Base-by-base conservation (phyloP, 2,797 vertebrate species). In the Mallotus villosus region DNA sequence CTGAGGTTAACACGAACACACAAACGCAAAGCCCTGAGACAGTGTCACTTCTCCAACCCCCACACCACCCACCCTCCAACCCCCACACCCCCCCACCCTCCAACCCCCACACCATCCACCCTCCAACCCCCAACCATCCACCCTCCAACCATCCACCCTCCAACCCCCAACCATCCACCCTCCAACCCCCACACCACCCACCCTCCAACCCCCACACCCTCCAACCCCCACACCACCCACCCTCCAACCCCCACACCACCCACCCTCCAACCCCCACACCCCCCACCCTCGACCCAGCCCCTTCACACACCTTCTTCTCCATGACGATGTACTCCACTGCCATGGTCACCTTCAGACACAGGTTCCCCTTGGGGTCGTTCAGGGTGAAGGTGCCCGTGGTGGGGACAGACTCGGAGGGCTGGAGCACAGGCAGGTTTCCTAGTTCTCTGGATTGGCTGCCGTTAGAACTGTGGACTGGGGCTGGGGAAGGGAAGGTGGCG, bases 311-410 rank as follows among this genome's bases (percentile, higher is more conserved):
- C 88, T 91, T 88, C 7, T 87, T 83, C 41, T 83, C 81, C 0
- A 9, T 79, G 68, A 92, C 46, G 0, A 91, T 78, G 77, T 74
- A 93, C 77, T 87, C 84, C 6, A 74, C 88, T 67, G 90, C 93
- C 79, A 91, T 68, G 3, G 58, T 73, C 14, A 77, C 82, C 83
- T 78, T 90, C 61, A 91, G 76, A 73, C 92, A 93, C 4, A 72
- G 61, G 25, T 25, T 78, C 0, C 86, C 87, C 1, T 0, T 1
- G 0, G 0, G 2, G 53, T 49, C 76, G 3, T 1, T 73, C 25
- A 91, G 0, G 1, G 0, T 46, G 76, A 90, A 93, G 41, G 53
- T 83, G 34, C 89, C 88, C n/a, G 5, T 74, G 19, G 51, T 41
- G 53, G 92, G 91, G 1, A 1, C 1, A 0, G 78, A 62, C 55